Base-by-base conservation (phyloP, 2,888 invertebrate genomes). In the Hydriomena furcata region DNA sequence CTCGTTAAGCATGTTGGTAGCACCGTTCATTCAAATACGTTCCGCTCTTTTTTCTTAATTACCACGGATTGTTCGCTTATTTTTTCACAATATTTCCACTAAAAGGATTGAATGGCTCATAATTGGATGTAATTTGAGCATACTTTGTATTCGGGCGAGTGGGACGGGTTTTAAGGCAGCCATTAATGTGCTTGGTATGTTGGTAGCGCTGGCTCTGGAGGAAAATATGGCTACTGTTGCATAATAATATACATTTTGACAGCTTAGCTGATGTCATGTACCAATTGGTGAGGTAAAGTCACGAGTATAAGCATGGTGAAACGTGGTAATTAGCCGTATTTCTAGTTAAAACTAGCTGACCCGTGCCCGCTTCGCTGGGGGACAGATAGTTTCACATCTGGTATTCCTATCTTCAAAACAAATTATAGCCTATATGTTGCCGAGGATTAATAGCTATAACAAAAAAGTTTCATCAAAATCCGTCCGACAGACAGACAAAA, bases 121-220 rank as follows among this genome's bases (percentile, higher is more conserved):
- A 90, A 90, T 90, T 90, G 89, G 86, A 79, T 87, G 89, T 90
- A 89, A 89, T 89, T 84, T 82, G 85, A 86, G 79, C 76, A 72
- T 78, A 84, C 82, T 85, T 88, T 84, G 87, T 82, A 82, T 79
- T 66, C 42, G 76, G 68, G 75, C 72, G 75, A 71, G 73, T 79
- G 72, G 75, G 69, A 75, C 77, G 79, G 79, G 78, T 82, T 82
- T 79, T 76, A 79, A 79, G 76, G 70, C 70, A 76, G 78, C 75
- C 74, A 81, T 82, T 82, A 76, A 75, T 73, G 74, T 70, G 66
- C 79, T 78, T 51, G 27, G 38, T 21, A 48, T 48, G 41, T 48
- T 79, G 73, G 82, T 78, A 71, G 68, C 66, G 60, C 56, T 62
- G 65, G n/a, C 31, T 24, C 34, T 17, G 11, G 23, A 10, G 30